phyloP scores from a whole-genome alignment of 2,797 vertebrate genomes.

The Loris lydekkerianus region DNA sequence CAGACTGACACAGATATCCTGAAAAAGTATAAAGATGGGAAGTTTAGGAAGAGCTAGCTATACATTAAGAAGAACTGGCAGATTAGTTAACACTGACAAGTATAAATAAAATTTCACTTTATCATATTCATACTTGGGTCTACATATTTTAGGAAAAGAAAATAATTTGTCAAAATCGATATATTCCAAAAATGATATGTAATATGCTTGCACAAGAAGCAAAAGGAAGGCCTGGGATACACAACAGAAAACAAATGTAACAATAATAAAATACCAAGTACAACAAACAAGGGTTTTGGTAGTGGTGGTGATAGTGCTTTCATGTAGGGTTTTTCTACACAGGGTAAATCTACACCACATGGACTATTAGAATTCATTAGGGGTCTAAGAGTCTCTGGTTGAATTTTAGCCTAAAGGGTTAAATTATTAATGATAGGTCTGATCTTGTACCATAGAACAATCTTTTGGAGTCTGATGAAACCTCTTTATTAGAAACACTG shows the following conservation, averaged over 20 bases:
- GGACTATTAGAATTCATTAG: background rate
- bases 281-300: background rate
- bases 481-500: background rate
- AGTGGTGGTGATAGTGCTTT: background rate
- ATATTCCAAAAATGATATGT: background rate
- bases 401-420: background rate
- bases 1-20: background rate
- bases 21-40: background rate
- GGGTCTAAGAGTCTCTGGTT: background rate
- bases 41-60: background rate
- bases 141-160: background rate
- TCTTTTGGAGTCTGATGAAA: background rate
- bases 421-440: background rate
- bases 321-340: background rate
- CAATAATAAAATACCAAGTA: slow-evolving; percentile 37
- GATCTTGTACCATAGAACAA: background rate
- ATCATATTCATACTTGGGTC: background rate
- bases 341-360: background rate
- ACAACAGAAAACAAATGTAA: slow-evolving; percentile 40
- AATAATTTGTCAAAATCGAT: slow-evolving; percentile 47
- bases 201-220: slow-evolving; percentile 40
- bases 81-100: background rate
- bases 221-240: background rate
- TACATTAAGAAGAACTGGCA: background rate
- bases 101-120: background rate